phyloP scores from a whole-genome alignment of 2,113 vertebrate species.

The Leucoraja erinaceus region DNA sequence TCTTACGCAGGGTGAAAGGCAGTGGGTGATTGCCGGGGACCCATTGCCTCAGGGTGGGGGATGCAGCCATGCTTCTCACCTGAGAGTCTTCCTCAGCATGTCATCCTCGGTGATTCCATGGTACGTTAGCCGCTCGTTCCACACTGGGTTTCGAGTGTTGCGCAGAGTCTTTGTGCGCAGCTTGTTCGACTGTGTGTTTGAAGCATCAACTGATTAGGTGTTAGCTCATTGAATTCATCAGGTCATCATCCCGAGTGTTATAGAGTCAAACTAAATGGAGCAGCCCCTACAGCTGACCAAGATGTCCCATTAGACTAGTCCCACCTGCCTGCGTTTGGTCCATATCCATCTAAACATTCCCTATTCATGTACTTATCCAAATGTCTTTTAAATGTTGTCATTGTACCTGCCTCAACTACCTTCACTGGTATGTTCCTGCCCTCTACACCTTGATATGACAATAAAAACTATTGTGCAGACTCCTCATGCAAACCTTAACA shows the following conservation, averaged over 20 bases:
- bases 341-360: no score
- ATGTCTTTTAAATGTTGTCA: no score
- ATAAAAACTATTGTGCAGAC: neutral
- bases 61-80: constrained; percentile 50
- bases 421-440: neutral
- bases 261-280: no score
- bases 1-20: neutral
- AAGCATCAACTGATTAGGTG: neutral
- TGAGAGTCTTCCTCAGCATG: constrained; percentile 92
- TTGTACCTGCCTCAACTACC: neutral
- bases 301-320: no score
- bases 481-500: neutral
- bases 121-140: constrained; percentile 89
- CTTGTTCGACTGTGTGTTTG: constrained; percentile 74
- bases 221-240: neutral
- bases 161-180: constrained; percentile 88
- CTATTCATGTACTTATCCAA: no score
- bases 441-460: neutral
- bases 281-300: no score
- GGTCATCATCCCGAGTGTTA: neutral
- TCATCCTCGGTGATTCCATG: constrained; percentile 90
- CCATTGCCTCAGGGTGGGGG: no score
- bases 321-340: no score
- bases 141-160: constrained; percentile 85
- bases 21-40: neutral